phyloP scores from a whole-genome alignment of 2,888 invertebrate species.

The Ptychoptera albimana region DNA sequence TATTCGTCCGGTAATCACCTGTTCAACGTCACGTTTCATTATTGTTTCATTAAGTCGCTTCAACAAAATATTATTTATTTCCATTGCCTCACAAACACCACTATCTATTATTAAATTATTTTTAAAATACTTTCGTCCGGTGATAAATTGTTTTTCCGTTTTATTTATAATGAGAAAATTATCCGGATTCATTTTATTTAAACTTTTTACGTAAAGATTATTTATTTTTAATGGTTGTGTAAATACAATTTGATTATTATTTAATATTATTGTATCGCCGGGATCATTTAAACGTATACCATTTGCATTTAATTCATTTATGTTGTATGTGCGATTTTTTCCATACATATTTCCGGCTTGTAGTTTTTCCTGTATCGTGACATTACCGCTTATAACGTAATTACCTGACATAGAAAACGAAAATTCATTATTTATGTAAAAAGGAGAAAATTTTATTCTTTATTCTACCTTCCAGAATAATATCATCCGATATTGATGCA shows the following conservation, averaged over 20 bases:
- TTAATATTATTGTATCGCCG: not conserved
- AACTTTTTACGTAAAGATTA: conserved; percentile 25
- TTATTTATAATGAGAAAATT: conserved; percentile 29
- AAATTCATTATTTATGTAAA: too few relatives aligned
- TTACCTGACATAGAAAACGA: conserved; percentile 7
- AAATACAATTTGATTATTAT: conserved; percentile 8
- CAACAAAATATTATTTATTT: conserved; percentile 32
- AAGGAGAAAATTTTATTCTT: too few relatives aligned
- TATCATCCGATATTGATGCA: conserved; percentile 26
- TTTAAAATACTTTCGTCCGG: conserved; percentile 32
- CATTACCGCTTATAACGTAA: conserved; percentile 31
- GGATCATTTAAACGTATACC: conserved; percentile 16
- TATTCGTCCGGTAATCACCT: conserved; percentile 30
- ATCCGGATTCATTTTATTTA: conserved; percentile 30
- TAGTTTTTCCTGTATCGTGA: conserved; percentile 29
- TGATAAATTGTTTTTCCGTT: conserved; percentile 29
- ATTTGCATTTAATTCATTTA: conserved; percentile 5
- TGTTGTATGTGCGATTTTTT: conserved; percentile 1
- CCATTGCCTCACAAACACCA: conserved; percentile 25
- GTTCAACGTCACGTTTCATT: conserved; percentile 29
- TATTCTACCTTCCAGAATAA: conserved; percentile 26
- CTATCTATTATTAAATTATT: conserved; percentile 29
- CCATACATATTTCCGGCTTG: conserved; percentile 19
- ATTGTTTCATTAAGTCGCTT: conserved; percentile 26
- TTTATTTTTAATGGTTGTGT: conserved; percentile 18